Base-by-base conservation (phyloP, 2,888 invertebrate species). In the Tenthredo notha region DNA sequence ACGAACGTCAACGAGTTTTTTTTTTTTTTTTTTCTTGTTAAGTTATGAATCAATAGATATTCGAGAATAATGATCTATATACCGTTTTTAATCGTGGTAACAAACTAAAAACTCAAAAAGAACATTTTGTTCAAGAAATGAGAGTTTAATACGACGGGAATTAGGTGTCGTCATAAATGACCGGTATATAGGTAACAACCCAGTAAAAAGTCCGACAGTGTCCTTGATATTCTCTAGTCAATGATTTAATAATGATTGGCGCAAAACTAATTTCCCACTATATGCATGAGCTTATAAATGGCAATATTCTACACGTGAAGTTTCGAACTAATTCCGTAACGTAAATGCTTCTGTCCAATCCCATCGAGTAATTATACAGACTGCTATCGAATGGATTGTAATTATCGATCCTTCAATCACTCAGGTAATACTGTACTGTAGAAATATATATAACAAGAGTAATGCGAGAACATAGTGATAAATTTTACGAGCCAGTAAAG, bases 321-420 rank as follows among this genome's bases (percentile, higher is more conserved):
- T 61, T 29, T 61, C 25, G 10, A 61, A 10, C 25, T 29, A 29
- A 61, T 21, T 67, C 18, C 1, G 12, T 61, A 25, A 61, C 21
- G 10, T 21, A 61, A 61, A 61, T 25, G 21, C 12, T 21, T 25
- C 61, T 37, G 37, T 72, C 9, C n/a, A 72, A 25, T 74, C 7
- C 15, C 72, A 72, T 21, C 37, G 40, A 40, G 72, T 72, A 29
- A 21, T 29, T 12, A 33, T 43, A 43, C 25, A 25, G 43, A 10
- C 10, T 40, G 21, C 43, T 40, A 74, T 74, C n/a, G 10, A 4
- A 74, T 43, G 43, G 5, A 43, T 74, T 5, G 43, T 43, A 40
- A 74, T 74, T 74, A 74, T 74, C 43, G 74, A 74, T 74, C 29
- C 74, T 40, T 74, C 43, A 43, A 43, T 74, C n/a, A 74, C 43